phyloP scores from a whole-genome alignment of 2,113 vertebrate species.

The human (Homo sapiens) region DNA sequence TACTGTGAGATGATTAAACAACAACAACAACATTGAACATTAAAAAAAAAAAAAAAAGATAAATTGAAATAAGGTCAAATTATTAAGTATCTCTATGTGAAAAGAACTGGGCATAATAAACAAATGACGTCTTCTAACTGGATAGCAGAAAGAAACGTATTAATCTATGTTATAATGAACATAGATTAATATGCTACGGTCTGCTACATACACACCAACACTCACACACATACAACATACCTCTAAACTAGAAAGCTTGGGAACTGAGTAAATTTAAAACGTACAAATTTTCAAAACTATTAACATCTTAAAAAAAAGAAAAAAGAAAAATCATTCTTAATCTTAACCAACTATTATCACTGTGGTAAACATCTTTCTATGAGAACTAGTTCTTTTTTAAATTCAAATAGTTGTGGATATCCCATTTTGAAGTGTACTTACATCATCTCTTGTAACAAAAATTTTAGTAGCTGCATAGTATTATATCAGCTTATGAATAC shows the following conservation, averaged over 20 bases:
- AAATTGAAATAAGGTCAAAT: neutral
- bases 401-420: neutral
- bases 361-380: neutral
- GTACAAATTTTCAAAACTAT: neutral
- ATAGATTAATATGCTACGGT: neutral
- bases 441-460: neutral
- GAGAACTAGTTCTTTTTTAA: neutral
- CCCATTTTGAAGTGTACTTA: neutral
- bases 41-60: neutral
- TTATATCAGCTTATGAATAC: neutral
- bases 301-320: neutral
- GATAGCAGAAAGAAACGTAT: neutral
- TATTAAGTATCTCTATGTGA: neutral
- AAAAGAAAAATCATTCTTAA: neutral
- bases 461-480: neutral
- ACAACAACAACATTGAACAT: neutral
- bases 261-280: conserved; percentile 2
- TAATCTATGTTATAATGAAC: neutral
- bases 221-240: neutral
- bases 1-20: conserved; percentile 7
- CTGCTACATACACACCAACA: neutral
- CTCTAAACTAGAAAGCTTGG: neutral
- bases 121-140: neutral
- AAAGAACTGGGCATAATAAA: conserved; percentile 22
- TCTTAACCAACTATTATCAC: neutral